Evolutionary conservation across 2,113 vertebrate genomes (phyloP), one percentile per base, ranked within the genome.

Genomic region (Epinephelus lanceolatus): DNA sequence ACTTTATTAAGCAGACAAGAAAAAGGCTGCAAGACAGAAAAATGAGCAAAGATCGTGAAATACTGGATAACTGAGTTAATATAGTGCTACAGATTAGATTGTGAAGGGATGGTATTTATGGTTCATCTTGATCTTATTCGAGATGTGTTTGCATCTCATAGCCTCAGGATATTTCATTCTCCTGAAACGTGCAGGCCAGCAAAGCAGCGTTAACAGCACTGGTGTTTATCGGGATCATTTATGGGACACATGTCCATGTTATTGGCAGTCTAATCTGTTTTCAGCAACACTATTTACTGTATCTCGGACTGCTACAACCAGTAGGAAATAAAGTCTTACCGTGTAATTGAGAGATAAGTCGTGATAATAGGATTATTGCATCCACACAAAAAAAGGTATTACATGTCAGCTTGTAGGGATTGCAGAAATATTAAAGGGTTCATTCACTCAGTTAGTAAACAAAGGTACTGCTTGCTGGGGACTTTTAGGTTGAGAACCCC

Each of bases 61-160:
- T 53, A 45, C 33, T 71, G 63, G 74, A 66, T 42, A 75, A 63
- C 27, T 42, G 49, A 69, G 69, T 79, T 71, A 71, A 83, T 77
- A 63, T 27, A 49, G 47, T 70, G 63, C 62, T 79, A 52, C 30
- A 30, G 74, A 80, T 83, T 74, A 65, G 65, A 85, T 57, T 79
- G 30, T 30, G 1, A 37, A 37, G 51, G 10, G 57, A 61, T 57
- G 21, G 21, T 49, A 40, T 80, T 77, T 86, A 66, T 57, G 60
- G 63, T 76, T 78, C 40, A 86, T 88, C 70, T 76, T 63, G 77
- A 76, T 86, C 69, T 72, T 67, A 84, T 81, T 75, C 72, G 33
- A 86, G 77, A 60, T 63, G 51, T 25, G 73, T 81, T 86, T 76
- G 63, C 37, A 68, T 71, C 85, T 76, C 57, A 59, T 15, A n/a